Evolutionary conservation across 2,797 vertebrate species (phyloP).

Genomic region (Helicolenus hilgendorfi): DNA sequence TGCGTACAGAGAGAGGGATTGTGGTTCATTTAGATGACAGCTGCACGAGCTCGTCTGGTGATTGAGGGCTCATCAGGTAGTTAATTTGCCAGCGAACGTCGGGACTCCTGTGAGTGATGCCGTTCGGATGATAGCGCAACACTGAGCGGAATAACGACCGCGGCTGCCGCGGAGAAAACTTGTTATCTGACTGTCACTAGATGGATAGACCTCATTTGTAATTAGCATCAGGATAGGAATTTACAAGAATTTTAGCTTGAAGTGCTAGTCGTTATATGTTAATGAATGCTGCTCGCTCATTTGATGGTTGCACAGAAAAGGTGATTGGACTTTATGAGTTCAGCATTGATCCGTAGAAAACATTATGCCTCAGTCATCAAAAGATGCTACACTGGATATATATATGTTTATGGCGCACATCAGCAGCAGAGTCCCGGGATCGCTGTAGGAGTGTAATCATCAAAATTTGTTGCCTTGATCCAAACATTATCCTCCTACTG

Average conservation of each 20-base stretch:
- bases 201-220: slow-evolving; percentile 50
- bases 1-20: background rate
- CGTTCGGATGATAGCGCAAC: slow-evolving; percentile 50
- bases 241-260: slow-evolving; percentile 2
- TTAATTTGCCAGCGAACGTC: slow-evolving; percentile 77
- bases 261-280: background rate
- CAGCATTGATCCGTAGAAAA: slow-evolving; percentile 26
- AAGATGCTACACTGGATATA: slow-evolving; percentile 31
- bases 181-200: slow-evolving; percentile 53
- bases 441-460: slow-evolving; percentile 26
- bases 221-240: slow-evolving; percentile 59
- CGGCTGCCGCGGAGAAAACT: slow-evolving; percentile 24
- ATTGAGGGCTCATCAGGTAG: slow-evolving; percentile 81
- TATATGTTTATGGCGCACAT: slow-evolving; percentile 45
- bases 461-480: slow-evolving; percentile 54
- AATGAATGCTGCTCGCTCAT: background rate
- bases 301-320: background rate
- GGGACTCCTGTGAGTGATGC: slow-evolving; percentile 65
- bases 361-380: slow-evolving; percentile 29
- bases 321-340: slow-evolving; percentile 16
- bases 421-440: slow-evolving; percentile 18
- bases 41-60: slow-evolving; percentile 50
- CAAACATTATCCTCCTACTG: slow-evolving; percentile 19
- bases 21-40: slow-evolving; percentile 62
- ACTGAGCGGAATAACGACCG: slow-evolving; percentile 62